Evolutionary conservation across 2,888 invertebrate genomes (phyloP), one percentile per base, ranked within the genome.

Genomic region (Tiliacea aurago): DNA sequence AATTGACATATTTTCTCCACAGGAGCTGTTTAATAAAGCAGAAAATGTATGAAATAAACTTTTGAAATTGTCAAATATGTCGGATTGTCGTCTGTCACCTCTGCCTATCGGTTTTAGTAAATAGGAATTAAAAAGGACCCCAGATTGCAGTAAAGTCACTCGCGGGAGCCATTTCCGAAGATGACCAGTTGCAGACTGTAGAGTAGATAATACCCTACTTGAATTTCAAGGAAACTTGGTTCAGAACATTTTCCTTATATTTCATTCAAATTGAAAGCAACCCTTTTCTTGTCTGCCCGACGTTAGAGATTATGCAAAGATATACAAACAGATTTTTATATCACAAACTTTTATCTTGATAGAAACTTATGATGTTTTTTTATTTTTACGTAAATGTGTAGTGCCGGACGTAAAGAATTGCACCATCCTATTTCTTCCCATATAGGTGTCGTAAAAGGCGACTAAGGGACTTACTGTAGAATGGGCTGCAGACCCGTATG

Each of bases 121-220:
- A 23, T 13, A 37, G 37, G 37, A 37, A 37, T 37, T 37, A 5
- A 37, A 28, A 37, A 37, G 37, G 37, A 37, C 4, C 18, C 41
- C 5, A 59, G 23, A 15, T 41, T 23, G 11, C n/a, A 45, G 10
- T 9, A 13, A 41, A 13, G 43, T 3, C 15, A 43, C 5, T 28
- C 15, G 9, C 28, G 20, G 18, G 13, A 1, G 15, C 4, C 6
- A 20, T 33, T 33, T 33, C 5, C 23, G 0, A 23, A 41, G 0
- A 41, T 18, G 11, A 76, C 23, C 51, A 73, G 45, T 73, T 66
- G 61, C 66, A 56, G 49, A 58, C 37, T n/a, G n/a, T n/a, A n/a
- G n/a, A n/a, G n/a, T n/a, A n/a, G n/a, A n/a, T n/a, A n/a, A n/a
- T n/a, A n/a, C n/a, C 28, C 28, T 7, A 53, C 18, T 59, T 61